phyloP scores from a whole-genome alignment of 2,888 invertebrate genomes.

The Idaea dimidiata region DNA sequence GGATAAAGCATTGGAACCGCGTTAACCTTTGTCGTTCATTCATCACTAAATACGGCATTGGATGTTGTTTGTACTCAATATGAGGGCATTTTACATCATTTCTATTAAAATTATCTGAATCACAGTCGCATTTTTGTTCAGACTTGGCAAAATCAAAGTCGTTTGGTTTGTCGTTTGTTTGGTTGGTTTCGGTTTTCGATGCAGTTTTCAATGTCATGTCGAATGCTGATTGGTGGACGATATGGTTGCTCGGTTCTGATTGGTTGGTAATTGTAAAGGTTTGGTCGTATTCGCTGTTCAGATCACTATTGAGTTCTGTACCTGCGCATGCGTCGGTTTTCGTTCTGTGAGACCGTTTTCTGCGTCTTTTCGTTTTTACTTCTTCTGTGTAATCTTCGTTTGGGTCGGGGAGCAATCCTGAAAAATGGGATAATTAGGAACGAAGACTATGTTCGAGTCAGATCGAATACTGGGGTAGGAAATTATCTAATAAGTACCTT shows the following conservation, averaged over 20 bases:
- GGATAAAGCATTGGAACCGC: slow-evolving; percentile 61
- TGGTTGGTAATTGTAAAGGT: slow-evolving; percentile 42
- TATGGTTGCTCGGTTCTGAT: slow-evolving; percentile 35
- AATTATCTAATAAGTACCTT: too few species aligned
- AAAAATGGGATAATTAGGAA: neutral
- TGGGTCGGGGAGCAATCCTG: slow-evolving; percentile 53
- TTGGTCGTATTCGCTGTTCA: slow-evolving; percentile 29
- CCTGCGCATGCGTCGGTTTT: slow-evolving; percentile 63
- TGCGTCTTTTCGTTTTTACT: slow-evolving; percentile 28
- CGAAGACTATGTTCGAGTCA: too few species aligned
- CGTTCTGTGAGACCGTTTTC: slow-evolving; percentile 56
- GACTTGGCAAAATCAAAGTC: neutral
- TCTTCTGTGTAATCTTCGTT: slow-evolving; percentile 28
- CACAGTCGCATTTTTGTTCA: neutral
- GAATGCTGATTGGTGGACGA: slow-evolving; percentile 34
- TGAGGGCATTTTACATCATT: neutral
- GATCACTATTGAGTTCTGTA: slow-evolving; percentile 49
- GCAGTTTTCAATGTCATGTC: slow-evolving; percentile 43
- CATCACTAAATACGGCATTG: slow-evolving; percentile 38
- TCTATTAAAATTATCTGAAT: neutral
- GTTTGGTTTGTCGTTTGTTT: slow-evolving; percentile 2
- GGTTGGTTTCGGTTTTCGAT: slow-evolving; percentile 23
- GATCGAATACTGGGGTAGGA: too few species aligned
- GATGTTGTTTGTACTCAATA: slow-evolving; percentile 16
- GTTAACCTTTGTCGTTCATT: slow-evolving; percentile 50